These are phyloP conservation scores for Chelmon rostratus DNA, from an alignment of 2,797 vertebrate species.

Conservation along the genomic window DNA sequence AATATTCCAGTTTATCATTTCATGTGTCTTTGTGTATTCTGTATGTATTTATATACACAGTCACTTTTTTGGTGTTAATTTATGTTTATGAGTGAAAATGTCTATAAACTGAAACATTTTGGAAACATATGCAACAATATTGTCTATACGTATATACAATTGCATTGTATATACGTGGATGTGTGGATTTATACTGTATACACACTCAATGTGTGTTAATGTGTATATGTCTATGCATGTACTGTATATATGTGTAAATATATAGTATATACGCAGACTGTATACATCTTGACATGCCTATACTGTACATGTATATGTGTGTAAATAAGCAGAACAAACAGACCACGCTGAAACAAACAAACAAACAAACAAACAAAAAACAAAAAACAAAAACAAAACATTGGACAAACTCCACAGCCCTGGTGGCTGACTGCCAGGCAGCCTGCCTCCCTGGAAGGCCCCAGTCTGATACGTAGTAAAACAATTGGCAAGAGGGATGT, in stretches of 20 bases:
- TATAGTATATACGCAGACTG: neutral
- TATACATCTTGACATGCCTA: neutral
- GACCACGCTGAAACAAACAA: slow-evolving; percentile 41
- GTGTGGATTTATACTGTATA: neutral
- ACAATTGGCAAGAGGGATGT: slow-evolving; percentile 78
- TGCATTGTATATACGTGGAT: too few relatives aligned
- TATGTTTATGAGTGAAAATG: neutral
- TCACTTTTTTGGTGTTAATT: neutral
- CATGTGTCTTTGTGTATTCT: too few relatives aligned
- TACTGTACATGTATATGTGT: neutral
- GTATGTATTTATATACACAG: neutral
- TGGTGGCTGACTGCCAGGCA: slow-evolving; percentile 72
- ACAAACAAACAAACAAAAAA: slow-evolving; percentile 52
- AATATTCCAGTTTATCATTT: neutral
- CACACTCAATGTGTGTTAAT: too few relatives aligned
- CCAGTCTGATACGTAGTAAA: slow-evolving; percentile 77
- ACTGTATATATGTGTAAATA: neutral
- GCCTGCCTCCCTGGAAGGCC: slow-evolving; percentile 77
- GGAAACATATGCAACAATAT: neutral
- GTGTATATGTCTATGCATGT: neutral
- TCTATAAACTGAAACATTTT: too few relatives aligned
- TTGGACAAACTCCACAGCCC: slow-evolving; percentile 68
- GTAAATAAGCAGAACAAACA: slow-evolving; percentile 31
- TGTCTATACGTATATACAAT: too few relatives aligned
- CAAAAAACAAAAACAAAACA: slow-evolving; percentile 58